phyloP scores from a whole-genome alignment of 2,113 vertebrate species.

The Ophthalmolycus amberensis region DNA sequence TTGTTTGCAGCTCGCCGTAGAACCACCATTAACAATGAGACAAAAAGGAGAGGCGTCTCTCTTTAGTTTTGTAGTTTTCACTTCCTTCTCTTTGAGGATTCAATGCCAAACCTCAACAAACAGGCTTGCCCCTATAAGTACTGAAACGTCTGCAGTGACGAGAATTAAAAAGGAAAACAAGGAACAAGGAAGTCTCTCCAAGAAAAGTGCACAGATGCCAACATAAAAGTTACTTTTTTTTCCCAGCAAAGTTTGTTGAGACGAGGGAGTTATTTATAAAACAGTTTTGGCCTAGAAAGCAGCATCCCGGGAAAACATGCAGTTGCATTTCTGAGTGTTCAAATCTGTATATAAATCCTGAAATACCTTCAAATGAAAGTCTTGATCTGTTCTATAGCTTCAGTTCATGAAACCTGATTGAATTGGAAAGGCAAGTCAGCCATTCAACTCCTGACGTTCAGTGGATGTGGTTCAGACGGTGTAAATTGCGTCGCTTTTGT shows the following conservation, averaged over 20 bases:
- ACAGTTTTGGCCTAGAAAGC: conserved; percentile 20
- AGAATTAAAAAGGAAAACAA: neutral
- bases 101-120: neutral
- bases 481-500: neutral
- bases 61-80: conserved; percentile 3
- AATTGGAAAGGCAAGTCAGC: neutral
- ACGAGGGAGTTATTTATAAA: conserved; percentile 19
- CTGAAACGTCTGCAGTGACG: neutral
- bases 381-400: neutral
- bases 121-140: too few relatives aligned
- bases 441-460: neutral
- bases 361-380: neutral
- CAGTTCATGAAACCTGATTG: neutral
- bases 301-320: neutral
- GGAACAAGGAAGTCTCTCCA: neutral
- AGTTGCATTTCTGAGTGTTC: conserved; percentile 1
- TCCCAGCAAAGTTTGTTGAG: conserved; percentile 7
- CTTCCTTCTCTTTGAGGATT: conserved; percentile 20
- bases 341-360: conserved; percentile 14
- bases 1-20: neutral
- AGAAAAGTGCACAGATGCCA: neutral
- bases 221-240: conserved; percentile 2
- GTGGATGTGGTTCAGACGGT: neutral
- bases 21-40: neutral
- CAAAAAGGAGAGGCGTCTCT: neutral